A percentile compares a stretch with the other conserved stretches of the same genome.
Evolutionary conservation across 2,797 vertebrate genomes (phyloP).

Genomic region (Anas bernieri): DNA sequence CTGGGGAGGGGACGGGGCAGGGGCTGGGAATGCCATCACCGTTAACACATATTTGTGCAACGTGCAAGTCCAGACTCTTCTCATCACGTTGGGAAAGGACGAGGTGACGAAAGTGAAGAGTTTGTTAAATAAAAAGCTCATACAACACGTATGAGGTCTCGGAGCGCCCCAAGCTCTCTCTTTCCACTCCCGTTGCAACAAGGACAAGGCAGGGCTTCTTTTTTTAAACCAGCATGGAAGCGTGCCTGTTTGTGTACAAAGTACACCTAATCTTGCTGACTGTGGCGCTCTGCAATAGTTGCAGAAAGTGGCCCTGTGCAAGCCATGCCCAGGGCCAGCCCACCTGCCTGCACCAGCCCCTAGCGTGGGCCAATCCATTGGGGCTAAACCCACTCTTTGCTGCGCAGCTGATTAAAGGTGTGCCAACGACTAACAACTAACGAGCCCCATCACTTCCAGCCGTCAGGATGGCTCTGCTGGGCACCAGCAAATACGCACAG

Average conservation of each 20-base stretch:
- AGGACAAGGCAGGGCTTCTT: background rate
- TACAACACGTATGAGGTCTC: background rate
- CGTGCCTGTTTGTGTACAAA: background rate
- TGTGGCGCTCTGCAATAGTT: background rate
- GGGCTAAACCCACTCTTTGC: background rate
- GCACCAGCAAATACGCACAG: background rate
- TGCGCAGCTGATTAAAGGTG: background rate
- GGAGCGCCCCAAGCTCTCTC: background rate
- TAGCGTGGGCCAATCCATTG: background rate
- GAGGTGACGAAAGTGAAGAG: background rate
- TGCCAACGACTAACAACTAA: background rate
- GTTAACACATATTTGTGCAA: background rate
- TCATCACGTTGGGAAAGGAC: background rate
- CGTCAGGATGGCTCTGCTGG: conserved; percentile 60
- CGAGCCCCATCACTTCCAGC: background rate
- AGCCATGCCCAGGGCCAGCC: background rate
- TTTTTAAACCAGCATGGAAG: background rate
- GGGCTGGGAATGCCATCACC: background rate
- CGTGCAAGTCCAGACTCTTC: background rate
- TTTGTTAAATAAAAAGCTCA: background rate
- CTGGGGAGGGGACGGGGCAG: no score
- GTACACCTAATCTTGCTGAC: background rate
- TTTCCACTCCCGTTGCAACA: fast-evolving
- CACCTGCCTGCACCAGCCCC: background rate
- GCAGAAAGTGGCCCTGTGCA: background rate